Evolutionary conservation across 2,888 invertebrate species (phyloP), one percentile per base, ranked within the genome.

Genomic region (Aphidius colemani): DNA sequence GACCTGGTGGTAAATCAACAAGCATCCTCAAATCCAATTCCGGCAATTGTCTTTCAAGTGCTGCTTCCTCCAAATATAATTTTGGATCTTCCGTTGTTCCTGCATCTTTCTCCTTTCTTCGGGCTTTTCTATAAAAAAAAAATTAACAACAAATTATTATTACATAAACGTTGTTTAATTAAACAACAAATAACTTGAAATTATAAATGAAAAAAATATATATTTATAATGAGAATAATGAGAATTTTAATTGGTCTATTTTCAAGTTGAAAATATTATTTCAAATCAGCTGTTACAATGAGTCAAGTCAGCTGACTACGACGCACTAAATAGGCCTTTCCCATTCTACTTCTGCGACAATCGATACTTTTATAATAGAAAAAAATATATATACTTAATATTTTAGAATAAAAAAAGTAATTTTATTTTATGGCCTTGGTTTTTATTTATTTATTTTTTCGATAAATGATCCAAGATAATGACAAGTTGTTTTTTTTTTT

Each of bases 1-100:
- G 89, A 71, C 96, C 96, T 74, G 91, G 90, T 75, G 98, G 98
- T 84, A 98, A 88, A 84, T 94, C 93, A 73, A 98, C 96, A 83
- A 98, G 88, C 85, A 94, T 90, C 83, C 92, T 90, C 86, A 98
- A 89, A 88, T 97, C 96, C 82, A 94, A 89, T 85, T 97, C 95
- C 76, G 95, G 93, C 83, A 96, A 88, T 86, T 95, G 94, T 84
- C 94, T 89, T 87, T 97, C 96, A 82, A 95, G 88, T 80, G 95
- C 92, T 82, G 94, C 92, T 83, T 95, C 94, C 87, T 96, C 95
- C 85, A 97, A 89, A 87, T 98, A 98, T 82, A 95, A 87, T 88
- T 96, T 96, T 80, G 94, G 92, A 86, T 92, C 95, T 83, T 89
- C 92, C 82, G 86, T 88, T 83, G 86, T 86, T 83, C 88, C 87